Evolutionary conservation across 2,797 vertebrate species (phyloP).

Genomic region (Phyllotis vaccarum): DNA sequence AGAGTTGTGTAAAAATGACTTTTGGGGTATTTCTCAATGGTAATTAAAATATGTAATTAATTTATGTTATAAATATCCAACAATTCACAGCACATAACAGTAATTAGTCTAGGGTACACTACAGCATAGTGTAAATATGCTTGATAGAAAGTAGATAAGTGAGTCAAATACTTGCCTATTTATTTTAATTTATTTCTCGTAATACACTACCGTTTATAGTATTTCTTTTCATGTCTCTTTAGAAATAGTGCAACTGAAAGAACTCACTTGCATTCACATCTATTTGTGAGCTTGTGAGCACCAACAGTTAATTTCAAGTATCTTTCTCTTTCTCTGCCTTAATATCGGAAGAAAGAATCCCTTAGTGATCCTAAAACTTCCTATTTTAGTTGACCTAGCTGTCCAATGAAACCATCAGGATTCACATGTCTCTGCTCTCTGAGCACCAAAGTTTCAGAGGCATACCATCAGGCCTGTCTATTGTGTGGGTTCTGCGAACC

Average conservation of each 20-base stretch:
- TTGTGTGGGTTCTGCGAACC: background rate
- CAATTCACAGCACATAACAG: background rate
- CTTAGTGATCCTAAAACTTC: background rate
- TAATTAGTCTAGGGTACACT: background rate
- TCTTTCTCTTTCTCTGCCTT: background rate
- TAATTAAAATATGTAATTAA: background rate
- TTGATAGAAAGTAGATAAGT: background rate
- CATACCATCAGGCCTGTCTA: background rate
- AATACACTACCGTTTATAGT: background rate
- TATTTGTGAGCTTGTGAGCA: background rate
- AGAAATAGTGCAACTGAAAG: too few relatives aligned
- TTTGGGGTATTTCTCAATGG: background rate
- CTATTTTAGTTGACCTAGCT: too few relatives aligned
- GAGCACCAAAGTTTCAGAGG: background rate
- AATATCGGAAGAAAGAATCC: background rate
- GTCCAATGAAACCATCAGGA: background rate
- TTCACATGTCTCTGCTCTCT: background rate
- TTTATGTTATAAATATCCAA: background rate
- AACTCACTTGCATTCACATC: background rate
- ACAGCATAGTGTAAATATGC: background rate
- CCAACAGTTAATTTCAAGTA: background rate
- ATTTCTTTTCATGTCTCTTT: background rate
- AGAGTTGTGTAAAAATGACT: background rate
- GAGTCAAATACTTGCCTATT: background rate
- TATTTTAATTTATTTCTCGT: background rate